Percentiles rank a stretch among this genome's conserved stretches.
phyloP scores from a whole-genome alignment of 2,888 invertebrate genomes.

The Geotrupes spiniger region DNA sequence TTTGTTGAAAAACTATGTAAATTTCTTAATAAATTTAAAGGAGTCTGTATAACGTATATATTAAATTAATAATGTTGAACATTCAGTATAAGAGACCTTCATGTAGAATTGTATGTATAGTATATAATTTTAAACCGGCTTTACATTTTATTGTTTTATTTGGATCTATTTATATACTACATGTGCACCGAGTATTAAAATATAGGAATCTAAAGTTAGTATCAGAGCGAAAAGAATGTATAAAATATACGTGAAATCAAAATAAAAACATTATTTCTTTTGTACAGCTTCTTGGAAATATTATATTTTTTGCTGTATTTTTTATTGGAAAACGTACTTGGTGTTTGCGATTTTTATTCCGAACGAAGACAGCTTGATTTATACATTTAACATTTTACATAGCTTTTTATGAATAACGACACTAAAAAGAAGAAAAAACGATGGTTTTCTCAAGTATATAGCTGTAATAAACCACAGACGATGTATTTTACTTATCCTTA shows the following conservation, averaged over 20 bases:
- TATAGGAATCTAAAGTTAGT: constrained; percentile 28
- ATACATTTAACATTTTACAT: no score
- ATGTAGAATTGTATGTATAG: constrained; percentile 28
- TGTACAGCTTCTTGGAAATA: constrained; percentile 3
- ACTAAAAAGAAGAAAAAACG: no score
- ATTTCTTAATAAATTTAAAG: constrained; percentile 22
- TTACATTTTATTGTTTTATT: constrained; percentile 29
- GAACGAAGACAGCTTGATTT: no score
- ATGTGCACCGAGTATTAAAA: constrained; percentile 30
- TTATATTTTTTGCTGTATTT: not conserved
- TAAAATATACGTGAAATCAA: constrained; percentile 6
- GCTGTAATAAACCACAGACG: no score
- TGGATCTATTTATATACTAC: constrained; percentile 29
- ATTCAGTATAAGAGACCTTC: constrained; percentile 23
- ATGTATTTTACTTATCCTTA: no score
- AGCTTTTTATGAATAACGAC: no score
- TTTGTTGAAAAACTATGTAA: constrained; percentile 11
- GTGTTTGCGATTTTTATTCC: no score
- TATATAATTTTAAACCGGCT: constrained; percentile 36
- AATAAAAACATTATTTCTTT: constrained; percentile 7
- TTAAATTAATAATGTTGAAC: constrained; percentile 21
- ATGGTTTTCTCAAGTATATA: no score
- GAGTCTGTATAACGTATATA: constrained; percentile 14
- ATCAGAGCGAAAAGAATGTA: constrained; percentile 6
- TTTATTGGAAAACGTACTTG: no score